Evolutionary conservation across 1,140 invertebrate genomes (phyloP), one percentile per base, ranked within the genome.

Genomic region (Uloborus diversus): DNA sequence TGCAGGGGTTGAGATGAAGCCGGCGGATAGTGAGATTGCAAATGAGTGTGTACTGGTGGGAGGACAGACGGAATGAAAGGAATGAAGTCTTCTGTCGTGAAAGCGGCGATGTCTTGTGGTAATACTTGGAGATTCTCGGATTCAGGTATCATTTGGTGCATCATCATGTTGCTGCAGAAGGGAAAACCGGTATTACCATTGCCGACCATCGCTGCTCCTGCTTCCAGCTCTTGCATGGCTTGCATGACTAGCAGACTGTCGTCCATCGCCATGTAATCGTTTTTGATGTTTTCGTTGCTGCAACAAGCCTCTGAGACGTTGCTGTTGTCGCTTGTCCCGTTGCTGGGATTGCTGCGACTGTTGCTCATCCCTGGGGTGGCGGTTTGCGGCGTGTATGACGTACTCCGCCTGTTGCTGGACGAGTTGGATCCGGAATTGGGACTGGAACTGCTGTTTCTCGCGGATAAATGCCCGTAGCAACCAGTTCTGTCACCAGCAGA

Each of bases 381-480:
- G 0, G 78, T 47, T n/a, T 61, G 30, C 33, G 66, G 42, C 3
- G 61, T 71, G 25, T 37, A 53, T 23, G 61, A 65, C 5, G 47
- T 35, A 53, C 81, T 73, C 11, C 65, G 28, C 17, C 70, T 49
- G 17, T 69, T 61, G 23, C 66, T 65, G 5, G 65, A 69, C 23
- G 68, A 79, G 13, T n/a, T 33, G 11, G 81, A 80, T 30, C 76
- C 79, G 23, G 62, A 73, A 25, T 56, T 25, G 23, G 69, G 75
- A 79, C 81, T 82, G 32, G 59, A 69, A 30, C 79, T 81, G 28
- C 79, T 80, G 23, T 81, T 88, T 91, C 94, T 94, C 82, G 94
- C 94, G 65, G 95, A 96, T 79, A 98, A 90, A 87, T 98, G 96
- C 17, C 95, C 96, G 88, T 97, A 97, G 73, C 94, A 96, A 17